Base-by-base conservation (phyloP, 1,140 invertebrate genomes). In the Papilio helenus region DNA sequence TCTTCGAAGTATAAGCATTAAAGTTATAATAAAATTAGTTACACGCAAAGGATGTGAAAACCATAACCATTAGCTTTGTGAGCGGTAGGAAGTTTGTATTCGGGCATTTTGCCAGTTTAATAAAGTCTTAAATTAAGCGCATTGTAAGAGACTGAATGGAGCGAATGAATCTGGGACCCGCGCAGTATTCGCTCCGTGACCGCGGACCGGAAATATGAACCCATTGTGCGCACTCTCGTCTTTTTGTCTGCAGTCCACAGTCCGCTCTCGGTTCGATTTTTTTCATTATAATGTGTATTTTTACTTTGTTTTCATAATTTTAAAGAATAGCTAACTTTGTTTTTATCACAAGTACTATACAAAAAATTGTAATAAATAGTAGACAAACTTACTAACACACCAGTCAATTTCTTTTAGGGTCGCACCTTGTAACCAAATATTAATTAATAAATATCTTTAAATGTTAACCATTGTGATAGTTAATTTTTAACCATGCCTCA, bases 121-220 rank as follows among this genome's bases (percentile, higher is more conserved):
- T 76, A 77, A 80, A 46, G 73, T 80, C 76, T 82, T 80, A 77
- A 77, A 61, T 77, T 77, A 77, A 77, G 72, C 76, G 61, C 79
- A 83, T 82, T 83, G 84, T 85, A 79, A 86, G 84, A 85, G 81
- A 73, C 81, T 85, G 82, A 83, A 80, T 84, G 65, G 81, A 87
- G 83, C 80, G 68, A 86, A 85, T 68, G 61, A 84, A 87, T 86
- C 83, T 86, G 82, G 65, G 80, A 82, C 83, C 80, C 82, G 80
- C 58, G 79, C 61, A 29, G 80, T 76, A 26, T 46, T 77, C 82
- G 79, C 79, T 83, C 51, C 61, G 77, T 87, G 84, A 82, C 85
- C 86, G 84, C 81, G 29, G 84, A 81, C 86, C 88, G 89, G 90
- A 91, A 91, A 89, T 88, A 85, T 88, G 87, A 86, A 87, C 84